phyloP scores from a whole-genome alignment of 2,797 vertebrate genomes.

The Heliangelus exortis region DNA sequence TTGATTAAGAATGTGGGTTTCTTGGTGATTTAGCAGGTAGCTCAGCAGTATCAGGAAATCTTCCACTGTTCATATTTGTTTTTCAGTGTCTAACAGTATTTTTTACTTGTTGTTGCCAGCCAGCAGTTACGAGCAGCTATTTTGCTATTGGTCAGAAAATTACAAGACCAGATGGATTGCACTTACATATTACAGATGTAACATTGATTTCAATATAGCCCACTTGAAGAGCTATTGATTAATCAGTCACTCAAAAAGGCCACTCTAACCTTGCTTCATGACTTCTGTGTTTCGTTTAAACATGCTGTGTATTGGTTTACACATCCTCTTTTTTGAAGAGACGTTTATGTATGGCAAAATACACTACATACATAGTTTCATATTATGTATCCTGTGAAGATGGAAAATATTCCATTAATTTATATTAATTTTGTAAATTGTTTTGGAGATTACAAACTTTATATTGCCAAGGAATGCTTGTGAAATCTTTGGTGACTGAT shows the following conservation, averaged over 20 bases:
- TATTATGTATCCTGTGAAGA: background rate
- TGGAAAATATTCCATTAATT: background rate
- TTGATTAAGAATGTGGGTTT: constrained; percentile 30
- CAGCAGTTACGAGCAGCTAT: background rate
- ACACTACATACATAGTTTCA: background rate
- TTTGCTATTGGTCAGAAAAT: background rate
- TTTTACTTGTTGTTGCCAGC: background rate
- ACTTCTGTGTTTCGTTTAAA: background rate
- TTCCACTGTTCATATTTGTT: constrained; percentile 3
- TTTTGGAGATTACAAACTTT: background rate
- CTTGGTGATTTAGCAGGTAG: constrained; percentile 24
- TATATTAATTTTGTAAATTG: background rate
- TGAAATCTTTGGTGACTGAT: background rate
- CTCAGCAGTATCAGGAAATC: constrained; percentile 35
- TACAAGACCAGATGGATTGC: background rate
- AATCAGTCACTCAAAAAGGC: background rate
- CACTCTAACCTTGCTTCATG: background rate
- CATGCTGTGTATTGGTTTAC: background rate
- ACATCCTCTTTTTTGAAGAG: background rate
- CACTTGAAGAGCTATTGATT: background rate
- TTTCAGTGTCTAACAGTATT: background rate
- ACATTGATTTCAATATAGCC: background rate
- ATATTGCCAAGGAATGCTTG: background rate
- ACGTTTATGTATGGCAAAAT: background rate
- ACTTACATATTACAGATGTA: constrained; percentile 6